Conservation (phyloP, 1,140 invertebrate species). For the Bombus waltoni region DNA sequence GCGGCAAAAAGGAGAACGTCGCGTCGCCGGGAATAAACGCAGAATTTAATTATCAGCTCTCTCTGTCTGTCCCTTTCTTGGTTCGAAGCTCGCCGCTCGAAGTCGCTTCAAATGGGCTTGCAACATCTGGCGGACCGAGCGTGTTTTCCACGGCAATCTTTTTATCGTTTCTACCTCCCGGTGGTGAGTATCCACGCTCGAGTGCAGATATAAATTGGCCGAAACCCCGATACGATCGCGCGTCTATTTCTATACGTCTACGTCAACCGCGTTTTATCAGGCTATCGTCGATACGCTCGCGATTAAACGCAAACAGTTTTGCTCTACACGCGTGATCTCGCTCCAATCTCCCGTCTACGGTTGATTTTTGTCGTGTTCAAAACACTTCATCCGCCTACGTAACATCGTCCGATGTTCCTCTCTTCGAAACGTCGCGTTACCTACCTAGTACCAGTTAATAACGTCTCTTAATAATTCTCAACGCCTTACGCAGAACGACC, state of each 20-base stretch:
- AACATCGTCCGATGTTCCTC: background rate
- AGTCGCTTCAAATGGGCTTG: constrained; percentile 14
- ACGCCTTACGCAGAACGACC: background rate
- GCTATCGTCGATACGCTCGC: constrained; percentile 9
- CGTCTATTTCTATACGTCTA: constrained; percentile 31
- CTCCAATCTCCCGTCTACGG: background rate
- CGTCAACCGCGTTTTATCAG: constrained; percentile 37
- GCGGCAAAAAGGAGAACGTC: background rate
- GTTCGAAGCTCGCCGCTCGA: background rate
- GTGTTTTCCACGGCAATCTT: constrained; percentile 24
- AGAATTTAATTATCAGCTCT: constrained; percentile 41
- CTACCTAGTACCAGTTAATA: background rate
- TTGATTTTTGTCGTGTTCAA: background rate
- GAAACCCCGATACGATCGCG: constrained; percentile 41
- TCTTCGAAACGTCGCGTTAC: background rate
- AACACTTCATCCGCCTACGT: constrained; percentile 19
- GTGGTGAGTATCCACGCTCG: constrained; percentile 29
- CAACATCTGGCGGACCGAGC: constrained; percentile 36
- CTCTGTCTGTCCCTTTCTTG: background rate
- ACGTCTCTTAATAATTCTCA: too few species aligned
- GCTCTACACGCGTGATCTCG: background rate
- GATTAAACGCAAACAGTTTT: constrained; percentile 29
- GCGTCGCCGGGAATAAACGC: constrained; percentile 1
- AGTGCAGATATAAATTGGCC: constrained; percentile 51
- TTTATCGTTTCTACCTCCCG: constrained; percentile 50